phyloP scores from a whole-genome alignment of 1,140 invertebrate genomes.

The Ooceraea biroi region DNA sequence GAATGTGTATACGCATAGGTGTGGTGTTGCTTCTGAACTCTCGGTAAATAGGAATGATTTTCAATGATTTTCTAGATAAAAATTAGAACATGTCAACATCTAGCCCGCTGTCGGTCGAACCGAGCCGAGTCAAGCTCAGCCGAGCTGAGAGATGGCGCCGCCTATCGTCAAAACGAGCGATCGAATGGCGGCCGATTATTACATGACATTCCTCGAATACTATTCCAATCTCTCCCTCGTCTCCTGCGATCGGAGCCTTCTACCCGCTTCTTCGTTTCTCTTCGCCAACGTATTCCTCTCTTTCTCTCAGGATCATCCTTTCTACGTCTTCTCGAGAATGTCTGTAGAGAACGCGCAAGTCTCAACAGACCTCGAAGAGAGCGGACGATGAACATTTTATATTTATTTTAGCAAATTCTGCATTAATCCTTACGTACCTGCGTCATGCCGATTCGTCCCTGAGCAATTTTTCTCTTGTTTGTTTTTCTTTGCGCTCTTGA shows the following conservation, averaged over 20 bases:
- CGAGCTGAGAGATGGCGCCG: constrained; percentile 81
- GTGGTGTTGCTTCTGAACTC: neutral
- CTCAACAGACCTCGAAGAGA: constrained; percentile 71
- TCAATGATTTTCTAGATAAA: constrained; percentile 44
- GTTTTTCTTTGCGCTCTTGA: neutral
- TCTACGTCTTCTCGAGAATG: constrained; percentile 52
- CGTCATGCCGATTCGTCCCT: neutral
- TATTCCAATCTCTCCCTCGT: constrained; percentile 79
- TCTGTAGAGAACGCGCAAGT: constrained; percentile 56
- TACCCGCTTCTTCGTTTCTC: constrained; percentile 42
- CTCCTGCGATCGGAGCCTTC: constrained; percentile 60
- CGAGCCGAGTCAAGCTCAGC: constrained; percentile 14
- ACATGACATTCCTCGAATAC: constrained; percentile 85
- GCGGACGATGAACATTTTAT: constrained; percentile 74
- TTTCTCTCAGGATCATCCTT: constrained; percentile 66
- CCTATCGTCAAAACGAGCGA: constrained; percentile 76
- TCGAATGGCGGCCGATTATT: constrained; percentile 83
- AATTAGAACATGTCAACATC: constrained; percentile 50
- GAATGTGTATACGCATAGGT: too few relatives aligned
- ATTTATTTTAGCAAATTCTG: constrained; percentile 20
- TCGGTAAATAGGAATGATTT: constrained; percentile 30
- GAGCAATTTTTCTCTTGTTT: neutral
- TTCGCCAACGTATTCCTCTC: constrained; percentile 50
- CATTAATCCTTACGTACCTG: neutral
- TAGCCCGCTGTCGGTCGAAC: neutral